Evolutionary conservation across 2,113 vertebrate species (phyloP).

Genomic region (Hippotragus niger): DNA sequence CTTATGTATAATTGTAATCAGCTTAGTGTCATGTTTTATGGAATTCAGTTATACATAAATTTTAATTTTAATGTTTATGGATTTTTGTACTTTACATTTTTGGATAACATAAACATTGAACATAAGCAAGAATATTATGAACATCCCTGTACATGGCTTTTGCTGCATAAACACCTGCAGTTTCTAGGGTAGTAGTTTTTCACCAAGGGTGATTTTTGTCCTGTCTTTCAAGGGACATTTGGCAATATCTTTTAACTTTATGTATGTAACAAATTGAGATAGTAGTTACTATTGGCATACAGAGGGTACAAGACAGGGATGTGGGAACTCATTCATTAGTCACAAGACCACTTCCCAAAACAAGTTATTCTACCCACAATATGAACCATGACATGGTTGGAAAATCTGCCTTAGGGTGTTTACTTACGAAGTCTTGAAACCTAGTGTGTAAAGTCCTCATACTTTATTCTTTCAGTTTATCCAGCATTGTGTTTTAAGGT

Average conservation of each 20-base stretch:
- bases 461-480: neutral
- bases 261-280: neutral
- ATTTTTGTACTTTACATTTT: neutral
- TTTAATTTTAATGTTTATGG: neutral
- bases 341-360: neutral
- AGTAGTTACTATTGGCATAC: neutral
- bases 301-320: neutral
- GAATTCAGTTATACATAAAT: neutral
- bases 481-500: neutral
- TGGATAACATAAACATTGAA: neutral
- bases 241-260: neutral
- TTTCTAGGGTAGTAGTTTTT: neutral
- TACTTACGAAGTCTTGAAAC: neutral
- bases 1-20: neutral
- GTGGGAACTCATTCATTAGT: neutral
- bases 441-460: neutral
- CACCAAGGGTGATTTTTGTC: neutral
- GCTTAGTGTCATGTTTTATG: neutral
- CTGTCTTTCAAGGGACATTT: rapidly evolving
- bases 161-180: neutral
- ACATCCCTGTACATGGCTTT: neutral
- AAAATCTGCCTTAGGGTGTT: neutral
- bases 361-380: neutral
- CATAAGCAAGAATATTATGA: neutral
- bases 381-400: neutral